Percentiles rank a stretch among this genome's conserved stretches.
Evolutionary conservation across 2,113 vertebrate species (phyloP).

Genomic region (Eulemur rufifrons): DNA sequence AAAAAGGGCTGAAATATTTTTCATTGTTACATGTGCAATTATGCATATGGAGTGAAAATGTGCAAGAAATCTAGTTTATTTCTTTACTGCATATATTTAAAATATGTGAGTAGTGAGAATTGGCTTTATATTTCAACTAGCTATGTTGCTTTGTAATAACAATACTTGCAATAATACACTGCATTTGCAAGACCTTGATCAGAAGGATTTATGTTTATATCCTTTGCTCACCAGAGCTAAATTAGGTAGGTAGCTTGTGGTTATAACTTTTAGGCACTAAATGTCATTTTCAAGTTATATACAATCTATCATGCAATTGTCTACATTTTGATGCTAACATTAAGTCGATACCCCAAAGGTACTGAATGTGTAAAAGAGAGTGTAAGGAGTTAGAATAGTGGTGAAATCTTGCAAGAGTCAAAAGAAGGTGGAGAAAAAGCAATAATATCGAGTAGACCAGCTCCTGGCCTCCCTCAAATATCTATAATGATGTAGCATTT

Average conservation of each 20-base stretch:
- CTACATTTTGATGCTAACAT: not conserved
- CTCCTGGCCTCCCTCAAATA: not conserved
- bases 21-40: not conserved
- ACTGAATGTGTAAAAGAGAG: not conserved
- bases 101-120: not conserved
- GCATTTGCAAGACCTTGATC: not conserved
- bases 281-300: not conserved
- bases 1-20: constrained; percentile 13
- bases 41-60: not conserved
- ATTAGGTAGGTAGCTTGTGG: not conserved
- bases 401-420: not conserved
- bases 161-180: not conserved
- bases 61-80: not conserved
- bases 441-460: not conserved
- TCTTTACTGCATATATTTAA: constrained; percentile 10
- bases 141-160: not conserved
- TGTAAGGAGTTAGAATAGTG: not conserved
- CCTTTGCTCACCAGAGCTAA: not conserved
- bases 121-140: constrained; percentile 23
- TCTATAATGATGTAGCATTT: not conserved
- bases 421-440: not conserved
- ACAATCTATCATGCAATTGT: not conserved
- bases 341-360: not conserved
- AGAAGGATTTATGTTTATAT: not conserved
- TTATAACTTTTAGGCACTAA: not conserved